These are phyloP conservation scores for Matsumyia berberina DNA, from an alignment of 2,888 invertebrate species.

Conservation along the genomic window DNA sequence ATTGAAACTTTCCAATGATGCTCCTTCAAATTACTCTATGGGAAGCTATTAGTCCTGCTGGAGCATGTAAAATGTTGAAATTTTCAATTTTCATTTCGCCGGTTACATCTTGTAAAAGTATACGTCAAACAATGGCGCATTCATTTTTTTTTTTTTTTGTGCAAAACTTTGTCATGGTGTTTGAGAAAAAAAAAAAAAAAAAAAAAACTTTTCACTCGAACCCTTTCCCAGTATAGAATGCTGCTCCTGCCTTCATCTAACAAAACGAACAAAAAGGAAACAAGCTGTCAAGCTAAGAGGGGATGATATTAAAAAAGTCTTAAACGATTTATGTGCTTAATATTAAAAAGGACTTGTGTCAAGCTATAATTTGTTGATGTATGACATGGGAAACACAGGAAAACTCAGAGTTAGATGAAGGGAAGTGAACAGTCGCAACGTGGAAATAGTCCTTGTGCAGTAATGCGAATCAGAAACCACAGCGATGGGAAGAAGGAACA, in stretches of 20 bases:
- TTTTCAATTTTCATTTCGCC: slow-evolving; percentile 33
- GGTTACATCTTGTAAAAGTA: slow-evolving; percentile 7
- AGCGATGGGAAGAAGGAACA: no score
- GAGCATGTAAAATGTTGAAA: slow-evolving; percentile 32
- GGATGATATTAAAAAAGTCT: slow-evolving; percentile 49
- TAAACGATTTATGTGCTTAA: slow-evolving; percentile 54
- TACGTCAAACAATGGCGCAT: slow-evolving; percentile 26
- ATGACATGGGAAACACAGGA: neutral
- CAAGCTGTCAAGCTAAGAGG: slow-evolving; percentile 30
- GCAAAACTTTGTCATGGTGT: slow-evolving; percentile 16
- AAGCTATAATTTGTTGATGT: slow-evolving; percentile 6
- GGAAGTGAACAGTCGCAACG: neutral
- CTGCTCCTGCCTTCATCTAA: neutral
- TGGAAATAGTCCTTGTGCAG: no score
- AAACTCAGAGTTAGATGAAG: neutral
- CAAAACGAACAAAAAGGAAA: slow-evolving; percentile 14
- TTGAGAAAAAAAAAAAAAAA: slow-evolving; percentile 7
- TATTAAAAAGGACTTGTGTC: slow-evolving; percentile 28
- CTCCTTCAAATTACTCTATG: slow-evolving; percentile 52
- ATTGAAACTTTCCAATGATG: slow-evolving; percentile 46
- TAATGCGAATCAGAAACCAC: no score
- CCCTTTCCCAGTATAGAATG: slow-evolving; percentile 10
- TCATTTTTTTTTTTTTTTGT: neutral
- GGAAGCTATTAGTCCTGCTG: slow-evolving; percentile 46
- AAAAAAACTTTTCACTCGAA: slow-evolving; percentile 10